Base-by-base conservation (phyloP, 1,140 invertebrate species). In the Drosophila serrata region DNA sequence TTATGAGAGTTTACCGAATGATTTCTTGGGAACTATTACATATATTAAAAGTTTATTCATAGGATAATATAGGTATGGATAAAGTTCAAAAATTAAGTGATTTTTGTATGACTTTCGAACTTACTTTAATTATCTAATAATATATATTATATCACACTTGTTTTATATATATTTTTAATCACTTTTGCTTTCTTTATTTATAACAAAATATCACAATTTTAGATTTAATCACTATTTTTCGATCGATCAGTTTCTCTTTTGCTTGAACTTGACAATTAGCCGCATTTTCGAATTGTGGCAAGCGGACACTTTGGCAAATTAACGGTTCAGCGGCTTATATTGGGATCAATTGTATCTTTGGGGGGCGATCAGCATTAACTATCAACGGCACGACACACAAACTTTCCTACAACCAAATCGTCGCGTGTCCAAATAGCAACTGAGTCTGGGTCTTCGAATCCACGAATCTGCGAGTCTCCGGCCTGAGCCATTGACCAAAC, bases 401-500 rank as follows among this genome's bases (percentile, higher is more conserved):
- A 72, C 22, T 72, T 79, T 73, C 27, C 40, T 61, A 77, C 73
- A 78, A 78, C 75, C 73, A 64, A 79, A 79, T 57, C 76, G 75
- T 73, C 75, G 60, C 65, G 75, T 79, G 76, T 79, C 53, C 67
- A 79, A 79, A 79, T 73, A 49, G 76, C 59, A 79, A 79, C 76
- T 79, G 76, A 73, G 60, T 58, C 73, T 67, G 40, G 75, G 62
- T 70, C 62, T 67, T 17, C 35, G 69, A 58, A 58, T 33, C 40
- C 45, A 48, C 45, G 45, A 48, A 49, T 49, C 48, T 49, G 48
- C n/a, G 27, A 49, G 48, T 31, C 46, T 69, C 48, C 51, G 62
- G 24, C 63, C 49, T 46, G 56, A 78, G 75, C 75, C 75, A 78
- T 78, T 79, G 76, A 79, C 76, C 67, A 79, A 79, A 73, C 75